Evolutionary conservation across 2,888 invertebrate species (phyloP).

Genomic region (Platycheirus albimanus): DNA sequence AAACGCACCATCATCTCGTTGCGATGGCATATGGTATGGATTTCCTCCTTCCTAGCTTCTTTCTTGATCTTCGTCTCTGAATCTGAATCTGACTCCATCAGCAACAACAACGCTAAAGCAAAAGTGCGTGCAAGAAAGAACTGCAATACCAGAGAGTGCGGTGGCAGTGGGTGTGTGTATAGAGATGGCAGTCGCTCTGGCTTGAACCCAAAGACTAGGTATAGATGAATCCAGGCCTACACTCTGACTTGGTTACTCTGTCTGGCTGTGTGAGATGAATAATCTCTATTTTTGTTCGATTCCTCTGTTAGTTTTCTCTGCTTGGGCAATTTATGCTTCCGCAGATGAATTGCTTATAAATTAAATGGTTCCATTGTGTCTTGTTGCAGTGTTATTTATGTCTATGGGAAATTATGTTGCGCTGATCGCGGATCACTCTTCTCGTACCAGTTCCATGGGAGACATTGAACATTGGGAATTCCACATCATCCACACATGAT

Average conservation of each 20-base stretch:
- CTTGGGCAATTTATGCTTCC: constrained; percentile 70
- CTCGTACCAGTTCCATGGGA: constrained; percentile 48
- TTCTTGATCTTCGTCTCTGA: neutral
- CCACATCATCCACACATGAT: constrained; percentile 24
- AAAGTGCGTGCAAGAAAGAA: constrained; percentile 51
- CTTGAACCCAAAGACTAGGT: constrained; percentile 40
- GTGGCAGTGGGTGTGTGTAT: constrained; percentile 63
- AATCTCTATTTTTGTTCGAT: constrained; percentile 52
- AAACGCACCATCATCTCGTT: constrained; percentile 34
- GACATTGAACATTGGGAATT: constrained; percentile 46
- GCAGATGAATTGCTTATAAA: constrained; percentile 75
- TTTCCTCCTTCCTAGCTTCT: constrained; percentile 33
- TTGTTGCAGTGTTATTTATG: constrained; percentile 73
- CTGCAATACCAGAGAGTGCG: constrained; percentile 2
- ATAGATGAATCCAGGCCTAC: constrained; percentile 34
- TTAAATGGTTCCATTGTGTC: constrained; percentile 74
- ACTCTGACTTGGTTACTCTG: constrained; percentile 32
- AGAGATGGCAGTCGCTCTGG: constrained; percentile 39
- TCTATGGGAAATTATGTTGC: constrained; percentile 70
- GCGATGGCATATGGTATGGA: constrained; percentile 18
- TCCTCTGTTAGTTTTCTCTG: constrained; percentile 24
- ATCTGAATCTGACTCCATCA: no score
- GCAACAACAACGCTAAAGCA: neutral
- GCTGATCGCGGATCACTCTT: constrained; percentile 50
- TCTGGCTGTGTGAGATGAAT: constrained; percentile 59